Evolutionary conservation across 2,797 vertebrate species (phyloP).

Genomic region (Gastrophryne carolinensis): DNA sequence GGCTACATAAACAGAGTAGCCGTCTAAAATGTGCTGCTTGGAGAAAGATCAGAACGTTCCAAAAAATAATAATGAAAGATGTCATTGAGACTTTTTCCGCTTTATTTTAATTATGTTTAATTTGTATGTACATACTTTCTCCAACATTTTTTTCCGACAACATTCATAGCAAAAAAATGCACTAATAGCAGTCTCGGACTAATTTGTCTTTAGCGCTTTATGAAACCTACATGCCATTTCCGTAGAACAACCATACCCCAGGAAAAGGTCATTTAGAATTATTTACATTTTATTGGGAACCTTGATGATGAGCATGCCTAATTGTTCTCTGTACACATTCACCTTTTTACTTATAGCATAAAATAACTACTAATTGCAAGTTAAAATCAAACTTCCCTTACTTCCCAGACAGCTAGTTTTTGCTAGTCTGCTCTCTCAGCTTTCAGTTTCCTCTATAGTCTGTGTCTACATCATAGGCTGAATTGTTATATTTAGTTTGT

Average conservation of each 20-base stretch:
- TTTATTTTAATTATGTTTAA: slow-evolving; percentile 62
- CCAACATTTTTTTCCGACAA: slow-evolving; percentile 28
- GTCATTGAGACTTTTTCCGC: slow-evolving; percentile 61
- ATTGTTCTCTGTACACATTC: background rate
- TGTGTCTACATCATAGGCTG: no score
- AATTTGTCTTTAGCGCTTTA: no score
- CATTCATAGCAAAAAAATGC: background rate
- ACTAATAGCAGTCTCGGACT: background rate
- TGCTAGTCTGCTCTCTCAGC: no score
- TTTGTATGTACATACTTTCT: slow-evolving; percentile 60
- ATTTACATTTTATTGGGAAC: background rate
- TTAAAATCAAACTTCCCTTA: no score
- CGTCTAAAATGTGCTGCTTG: slow-evolving; percentile 70
- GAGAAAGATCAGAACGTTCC: slow-evolving; percentile 73
- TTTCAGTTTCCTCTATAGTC: no score
- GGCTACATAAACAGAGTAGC: slow-evolving; percentile 69
- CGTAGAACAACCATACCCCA: no score
- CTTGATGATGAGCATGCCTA: background rate
- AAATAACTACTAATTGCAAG: no score
- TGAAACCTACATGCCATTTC: no score
- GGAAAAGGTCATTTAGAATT: background rate
- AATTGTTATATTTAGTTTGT: no score
- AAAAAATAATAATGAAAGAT: slow-evolving; percentile 73
- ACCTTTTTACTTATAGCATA: background rate
- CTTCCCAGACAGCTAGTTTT: no score